Percentiles rank a stretch among this genome's conserved stretches.
Conservation (phyloP, 2,888 invertebrate species). For the Drosophila meridiana region DNA sequence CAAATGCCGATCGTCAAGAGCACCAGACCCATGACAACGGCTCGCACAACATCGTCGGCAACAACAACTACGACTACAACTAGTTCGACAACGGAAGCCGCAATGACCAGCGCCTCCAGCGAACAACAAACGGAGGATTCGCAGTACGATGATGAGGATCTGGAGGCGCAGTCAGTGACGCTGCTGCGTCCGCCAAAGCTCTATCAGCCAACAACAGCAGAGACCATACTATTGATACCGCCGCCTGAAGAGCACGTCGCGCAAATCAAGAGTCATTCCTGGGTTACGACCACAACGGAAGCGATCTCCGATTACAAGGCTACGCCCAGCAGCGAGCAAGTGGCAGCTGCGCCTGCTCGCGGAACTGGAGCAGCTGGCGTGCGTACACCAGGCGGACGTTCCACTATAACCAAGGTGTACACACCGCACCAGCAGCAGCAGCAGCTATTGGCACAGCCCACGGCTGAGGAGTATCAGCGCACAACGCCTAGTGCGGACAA, state of each 20-base stretch:
- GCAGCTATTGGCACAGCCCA: constrained; percentile 77
- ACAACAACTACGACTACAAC: constrained; percentile 29
- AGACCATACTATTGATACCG: constrained; percentile 84
- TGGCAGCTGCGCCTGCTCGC: constrained; percentile 29
- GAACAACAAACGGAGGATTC: constrained; percentile 60
- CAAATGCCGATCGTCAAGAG: constrained; percentile 44
- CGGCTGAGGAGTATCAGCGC: constrained; percentile 84
- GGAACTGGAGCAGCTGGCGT: constrained; percentile 15
- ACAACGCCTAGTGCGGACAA: constrained; percentile 78
- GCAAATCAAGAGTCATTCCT: constrained; percentile 78
- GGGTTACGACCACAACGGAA: constrained; percentile 65
- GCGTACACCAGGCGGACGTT: constrained; percentile 85
- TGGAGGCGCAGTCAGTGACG: constrained; percentile 79
- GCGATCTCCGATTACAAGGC: constrained; percentile 44
- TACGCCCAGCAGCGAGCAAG: constrained; percentile 40
- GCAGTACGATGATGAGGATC: constrained; percentile 76
- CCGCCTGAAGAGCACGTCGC: constrained; percentile 84
- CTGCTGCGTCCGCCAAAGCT: constrained; percentile 67
- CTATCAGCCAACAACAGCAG: constrained; percentile 80
- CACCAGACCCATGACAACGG: constrained; percentile 40
- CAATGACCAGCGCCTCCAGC: constrained; percentile 36
- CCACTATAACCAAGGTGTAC: constrained; percentile 88
- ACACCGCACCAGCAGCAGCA: constrained; percentile 80
- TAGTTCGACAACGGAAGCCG: constrained; percentile 35
- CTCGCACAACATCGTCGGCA: constrained; percentile 24